Evolutionary conservation across 2,888 invertebrate species (phyloP).

Genomic region (Baronia brevicornis): DNA sequence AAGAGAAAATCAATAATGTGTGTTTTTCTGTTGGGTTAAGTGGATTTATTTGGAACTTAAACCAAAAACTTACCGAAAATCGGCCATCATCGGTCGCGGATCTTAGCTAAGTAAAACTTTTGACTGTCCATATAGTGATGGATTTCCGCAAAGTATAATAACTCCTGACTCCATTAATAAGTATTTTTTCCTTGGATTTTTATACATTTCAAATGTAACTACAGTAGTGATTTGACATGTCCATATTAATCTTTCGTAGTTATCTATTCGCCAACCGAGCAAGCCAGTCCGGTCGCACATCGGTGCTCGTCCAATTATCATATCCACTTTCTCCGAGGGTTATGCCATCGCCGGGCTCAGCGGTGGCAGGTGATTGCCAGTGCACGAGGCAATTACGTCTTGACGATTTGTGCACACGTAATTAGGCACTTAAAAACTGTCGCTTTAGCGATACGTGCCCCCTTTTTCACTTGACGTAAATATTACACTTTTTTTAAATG

Average conservation of each 20-base stretch:
- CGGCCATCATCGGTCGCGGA: no score
- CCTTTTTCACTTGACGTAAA: no score
- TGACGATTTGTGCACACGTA: slow-evolving; percentile 13
- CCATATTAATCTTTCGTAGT: slow-evolving; percentile 26
- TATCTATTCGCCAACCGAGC: slow-evolving; percentile 26
- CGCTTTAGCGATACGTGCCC: slow-evolving; percentile 6
- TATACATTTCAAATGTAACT: not conserved
- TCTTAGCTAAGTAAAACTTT: no score
- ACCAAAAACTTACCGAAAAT: no score
- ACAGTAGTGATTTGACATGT: slow-evolving; percentile 19
- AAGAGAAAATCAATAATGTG: no score
- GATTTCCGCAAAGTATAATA: no score
- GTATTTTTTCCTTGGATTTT: not conserved
- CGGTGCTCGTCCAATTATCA: slow-evolving; percentile 67
- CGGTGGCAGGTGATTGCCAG: slow-evolving; percentile 20
- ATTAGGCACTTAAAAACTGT: slow-evolving; percentile 14
- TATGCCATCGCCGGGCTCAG: slow-evolving; percentile 30
- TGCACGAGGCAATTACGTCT: slow-evolving; percentile 13
- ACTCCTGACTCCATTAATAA: not conserved
- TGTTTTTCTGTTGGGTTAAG: no score
- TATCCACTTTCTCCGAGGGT: slow-evolving; percentile 68
- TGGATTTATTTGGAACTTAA: no score
- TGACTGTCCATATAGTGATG: no score
- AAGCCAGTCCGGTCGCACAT: slow-evolving; percentile 54
- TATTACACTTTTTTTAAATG: no score